Conservation (phyloP, 1,140 invertebrate genomes). For the Trachymyrmex cornetzi region DNA sequence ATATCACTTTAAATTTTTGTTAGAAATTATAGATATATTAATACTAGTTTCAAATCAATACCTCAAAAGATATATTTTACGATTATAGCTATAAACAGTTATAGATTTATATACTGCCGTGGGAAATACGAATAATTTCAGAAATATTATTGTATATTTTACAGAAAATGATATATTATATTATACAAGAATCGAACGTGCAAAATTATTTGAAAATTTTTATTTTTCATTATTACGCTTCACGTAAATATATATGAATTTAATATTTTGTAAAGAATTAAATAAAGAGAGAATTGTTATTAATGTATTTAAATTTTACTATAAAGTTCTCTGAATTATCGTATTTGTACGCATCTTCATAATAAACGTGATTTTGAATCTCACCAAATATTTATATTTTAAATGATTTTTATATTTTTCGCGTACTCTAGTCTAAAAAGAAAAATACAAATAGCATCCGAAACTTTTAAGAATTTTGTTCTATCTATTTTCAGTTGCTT, state of each 20-base stretch:
- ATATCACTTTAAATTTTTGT: not conserved
- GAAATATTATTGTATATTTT: constrained; percentile 2
- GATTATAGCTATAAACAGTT: not conserved
- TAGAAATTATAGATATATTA: not conserved
- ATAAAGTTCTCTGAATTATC: not conserved
- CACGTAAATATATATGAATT: not conserved
- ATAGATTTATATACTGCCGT: not conserved
- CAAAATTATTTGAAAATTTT: not conserved
- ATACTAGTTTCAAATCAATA: not conserved
- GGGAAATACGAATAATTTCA: not conserved
- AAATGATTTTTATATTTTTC: not conserved
- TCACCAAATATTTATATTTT: not conserved
- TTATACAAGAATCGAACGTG: not conserved
- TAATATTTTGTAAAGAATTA: not conserved
- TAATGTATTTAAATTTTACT: not conserved
- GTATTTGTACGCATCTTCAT: not conserved
- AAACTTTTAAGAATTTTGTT: not conserved
- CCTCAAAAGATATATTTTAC: not conserved
- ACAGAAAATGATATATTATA: not conserved
- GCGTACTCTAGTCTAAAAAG: not conserved
- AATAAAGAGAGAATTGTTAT: not conserved
- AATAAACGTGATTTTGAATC: not conserved
- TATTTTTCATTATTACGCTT: not conserved
- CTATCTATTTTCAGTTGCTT: not conserved
- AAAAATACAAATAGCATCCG: not conserved